Conservation (phyloP, 2,113 vertebrate genomes). For the Psammodynastes pulverulentus region DNA sequence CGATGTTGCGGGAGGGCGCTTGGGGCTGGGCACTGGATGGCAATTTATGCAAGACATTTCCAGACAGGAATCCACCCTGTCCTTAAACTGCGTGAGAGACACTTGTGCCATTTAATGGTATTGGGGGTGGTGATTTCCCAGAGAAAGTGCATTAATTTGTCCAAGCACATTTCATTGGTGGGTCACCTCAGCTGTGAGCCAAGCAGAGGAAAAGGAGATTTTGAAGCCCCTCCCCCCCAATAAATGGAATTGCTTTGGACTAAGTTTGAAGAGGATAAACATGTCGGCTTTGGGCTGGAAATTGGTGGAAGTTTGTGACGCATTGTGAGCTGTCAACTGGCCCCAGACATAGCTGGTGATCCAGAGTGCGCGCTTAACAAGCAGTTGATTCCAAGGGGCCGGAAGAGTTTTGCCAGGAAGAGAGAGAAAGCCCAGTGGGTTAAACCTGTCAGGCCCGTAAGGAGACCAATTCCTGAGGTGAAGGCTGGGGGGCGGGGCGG, state of each 20-base stretch:
- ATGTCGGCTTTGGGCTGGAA: constrained; percentile 38
- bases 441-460: background rate
- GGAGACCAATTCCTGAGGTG: background rate
- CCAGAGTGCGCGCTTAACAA: constrained; percentile 55
- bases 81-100: background rate
- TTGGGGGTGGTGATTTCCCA: background rate
- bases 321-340: constrained; percentile 52
- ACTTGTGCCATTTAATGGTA: background rate
- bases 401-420: constrained; percentile 46
- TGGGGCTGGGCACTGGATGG: background rate
- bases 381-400: constrained; percentile 40
- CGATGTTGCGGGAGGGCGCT: background rate
- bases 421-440: constrained; percentile 3
- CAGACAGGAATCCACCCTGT: background rate
- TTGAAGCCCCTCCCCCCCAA: constrained; percentile 2
- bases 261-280: constrained; percentile 28
- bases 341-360: constrained; percentile 58
- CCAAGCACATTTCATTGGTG: background rate
- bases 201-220: constrained; percentile 25
- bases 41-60: no score
- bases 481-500: background rate
- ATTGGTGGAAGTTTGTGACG: background rate
- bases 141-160: background rate
- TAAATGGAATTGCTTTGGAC: constrained; percentile 19
- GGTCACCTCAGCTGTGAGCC: background rate